phyloP scores from a whole-genome alignment of 2,797 vertebrate genomes.

The Cossypha niveicapilla region DNA sequence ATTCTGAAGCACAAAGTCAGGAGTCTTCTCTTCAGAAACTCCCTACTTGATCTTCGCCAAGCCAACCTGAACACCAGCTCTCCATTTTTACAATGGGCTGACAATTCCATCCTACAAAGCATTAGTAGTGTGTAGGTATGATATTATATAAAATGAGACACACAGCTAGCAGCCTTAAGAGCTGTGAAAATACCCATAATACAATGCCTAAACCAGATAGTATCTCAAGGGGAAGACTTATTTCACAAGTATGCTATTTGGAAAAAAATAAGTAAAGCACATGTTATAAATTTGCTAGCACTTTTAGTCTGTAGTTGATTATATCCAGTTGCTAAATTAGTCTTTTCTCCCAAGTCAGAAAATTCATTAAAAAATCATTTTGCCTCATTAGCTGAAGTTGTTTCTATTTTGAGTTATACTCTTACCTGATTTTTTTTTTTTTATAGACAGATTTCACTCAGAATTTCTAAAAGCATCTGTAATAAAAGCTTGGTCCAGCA shows the following conservation, averaged over 20 bases:
- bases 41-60: neutral
- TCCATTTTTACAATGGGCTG: neutral
- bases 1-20: neutral
- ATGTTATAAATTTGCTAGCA: neutral
- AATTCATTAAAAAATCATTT: neutral
- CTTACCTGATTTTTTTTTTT: neutral
- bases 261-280: neutral
- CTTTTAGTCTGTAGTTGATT: neutral
- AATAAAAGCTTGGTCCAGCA: neutral
- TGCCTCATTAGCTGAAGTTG: neutral
- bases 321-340: neutral
- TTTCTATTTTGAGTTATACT: neutral
- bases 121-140: neutral
- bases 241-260: neutral
- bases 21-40: neutral
- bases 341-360: neutral
- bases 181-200: neutral
- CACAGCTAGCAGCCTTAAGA: neutral
- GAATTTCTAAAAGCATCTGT: neutral
- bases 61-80: neutral
- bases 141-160: neutral
- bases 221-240: neutral
- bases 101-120: rapidly evolving
- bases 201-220: neutral
- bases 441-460: neutral